A percentile compares a stretch with the other conserved stretches of the same genome.
phyloP scores from a whole-genome alignment of 2,797 vertebrate species.

The Acanthurus lineatus region DNA sequence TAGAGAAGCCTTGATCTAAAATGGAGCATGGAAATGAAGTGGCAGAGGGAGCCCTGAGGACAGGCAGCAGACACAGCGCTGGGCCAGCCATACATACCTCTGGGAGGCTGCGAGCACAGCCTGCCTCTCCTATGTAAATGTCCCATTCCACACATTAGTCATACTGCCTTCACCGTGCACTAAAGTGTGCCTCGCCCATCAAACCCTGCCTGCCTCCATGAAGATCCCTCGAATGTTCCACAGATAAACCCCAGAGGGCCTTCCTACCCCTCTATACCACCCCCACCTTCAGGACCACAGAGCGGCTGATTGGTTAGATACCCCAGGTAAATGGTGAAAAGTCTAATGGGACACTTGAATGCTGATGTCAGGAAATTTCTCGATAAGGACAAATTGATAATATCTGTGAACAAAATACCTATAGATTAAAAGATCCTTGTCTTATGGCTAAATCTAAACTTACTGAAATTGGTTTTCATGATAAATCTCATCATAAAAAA shows the following conservation, averaged over 20 bases:
- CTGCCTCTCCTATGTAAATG: constrained; percentile 86
- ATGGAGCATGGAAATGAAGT: constrained; percentile 88
- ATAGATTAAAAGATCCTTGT: constrained; percentile 27
- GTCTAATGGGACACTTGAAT: constrained; percentile 72
- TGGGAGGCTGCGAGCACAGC: constrained; percentile 81
- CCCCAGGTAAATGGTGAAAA: constrained; percentile 76
- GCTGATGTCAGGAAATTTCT: constrained; percentile 75
- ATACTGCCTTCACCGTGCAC: constrained; percentile 82
- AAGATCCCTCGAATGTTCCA: constrained; percentile 82
- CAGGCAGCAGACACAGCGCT: constrained; percentile 79
- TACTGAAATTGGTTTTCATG: constrained; percentile 19
- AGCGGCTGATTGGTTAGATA: constrained; percentile 78
- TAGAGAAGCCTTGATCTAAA: constrained; percentile 87
- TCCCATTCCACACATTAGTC: constrained; percentile 86
- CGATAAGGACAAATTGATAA: constrained; percentile 58
- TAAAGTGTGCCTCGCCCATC: constrained; percentile 83
- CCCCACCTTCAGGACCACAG: constrained; percentile 71
- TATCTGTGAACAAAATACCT: constrained; percentile 42
- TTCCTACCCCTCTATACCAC: constrained; percentile 57
- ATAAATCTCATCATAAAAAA: background rate
- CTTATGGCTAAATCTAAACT: constrained; percentile 12
- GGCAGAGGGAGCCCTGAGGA: constrained; percentile 85
- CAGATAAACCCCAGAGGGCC: constrained; percentile 83
- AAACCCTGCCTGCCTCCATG: constrained; percentile 80
- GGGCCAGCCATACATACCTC: constrained; percentile 81